Evolutionary conservation across 2,113 vertebrate genomes (phyloP).

Genomic region (Scomber scombrus): DNA sequence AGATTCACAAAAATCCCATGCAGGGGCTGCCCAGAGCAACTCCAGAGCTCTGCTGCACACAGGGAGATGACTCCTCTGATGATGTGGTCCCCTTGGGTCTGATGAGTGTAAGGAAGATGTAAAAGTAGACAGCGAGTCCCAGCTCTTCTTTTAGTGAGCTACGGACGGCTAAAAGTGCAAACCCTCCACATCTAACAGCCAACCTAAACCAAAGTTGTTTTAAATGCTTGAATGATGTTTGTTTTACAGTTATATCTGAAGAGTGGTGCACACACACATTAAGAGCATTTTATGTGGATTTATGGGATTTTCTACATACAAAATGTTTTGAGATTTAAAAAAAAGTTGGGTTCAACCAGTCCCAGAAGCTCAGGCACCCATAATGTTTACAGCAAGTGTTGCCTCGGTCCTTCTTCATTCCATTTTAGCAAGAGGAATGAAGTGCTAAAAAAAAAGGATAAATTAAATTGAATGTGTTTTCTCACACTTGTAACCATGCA

Average conservation of each 20-base stretch:
- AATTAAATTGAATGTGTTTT: conserved; percentile 5
- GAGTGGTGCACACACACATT: no score
- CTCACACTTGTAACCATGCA: conserved; percentile 11
- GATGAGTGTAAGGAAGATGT: neutral
- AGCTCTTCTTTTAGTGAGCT: neutral
- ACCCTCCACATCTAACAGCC: neutral
- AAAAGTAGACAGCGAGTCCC: neutral
- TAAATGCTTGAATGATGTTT: no score
- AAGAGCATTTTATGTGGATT: no score
- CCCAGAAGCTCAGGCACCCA: neutral
- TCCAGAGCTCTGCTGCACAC: neutral
- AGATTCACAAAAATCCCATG: neutral
- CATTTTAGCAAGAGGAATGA: neutral
- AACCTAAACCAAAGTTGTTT: no score
- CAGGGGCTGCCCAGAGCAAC: neutral
- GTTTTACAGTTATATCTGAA: no score
- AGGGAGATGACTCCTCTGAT: neutral
- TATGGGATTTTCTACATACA: no score
- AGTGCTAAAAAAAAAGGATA: neutral
- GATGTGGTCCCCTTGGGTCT: neutral
- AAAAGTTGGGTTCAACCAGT: neutral
- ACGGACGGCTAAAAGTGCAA: neutral
- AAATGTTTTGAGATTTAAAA: no score
- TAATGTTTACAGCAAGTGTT: neutral
- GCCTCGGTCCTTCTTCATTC: neutral